phyloP scores from a whole-genome alignment of 1,140 invertebrate species.

The Achroia grisella region DNA sequence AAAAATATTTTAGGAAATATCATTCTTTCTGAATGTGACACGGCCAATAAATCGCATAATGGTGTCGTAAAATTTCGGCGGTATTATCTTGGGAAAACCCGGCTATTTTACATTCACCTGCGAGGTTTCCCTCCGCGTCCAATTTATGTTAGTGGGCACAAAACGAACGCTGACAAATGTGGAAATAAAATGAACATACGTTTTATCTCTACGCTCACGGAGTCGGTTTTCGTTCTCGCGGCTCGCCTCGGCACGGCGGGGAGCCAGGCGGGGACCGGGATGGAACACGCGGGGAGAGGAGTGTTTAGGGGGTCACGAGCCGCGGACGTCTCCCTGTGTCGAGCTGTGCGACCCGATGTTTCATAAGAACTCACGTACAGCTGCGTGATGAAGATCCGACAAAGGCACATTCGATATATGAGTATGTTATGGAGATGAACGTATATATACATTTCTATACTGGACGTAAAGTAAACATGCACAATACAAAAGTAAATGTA shows the following conservation, averaged over 20 bases:
- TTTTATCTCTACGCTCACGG: conserved; percentile 62
- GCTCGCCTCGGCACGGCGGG: conserved; percentile 7
- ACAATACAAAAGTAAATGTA: no score
- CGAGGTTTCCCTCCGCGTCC: conserved; percentile 68
- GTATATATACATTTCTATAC: no score
- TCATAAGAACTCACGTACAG: conserved; percentile 25
- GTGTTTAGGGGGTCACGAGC: neutral
- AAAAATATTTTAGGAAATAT: conserved; percentile 52
- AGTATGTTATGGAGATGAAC: neutral
- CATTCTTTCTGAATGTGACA: conserved; percentile 59
- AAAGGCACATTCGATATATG: conserved; percentile 7
- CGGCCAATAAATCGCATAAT: conserved; percentile 68
- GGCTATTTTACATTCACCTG: conserved; percentile 72
- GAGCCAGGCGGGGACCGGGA: conserved; percentile 10
- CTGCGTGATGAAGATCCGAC: conserved; percentile 19
- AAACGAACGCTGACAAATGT: conserved; percentile 73
- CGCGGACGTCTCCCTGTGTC: conserved; percentile 5
- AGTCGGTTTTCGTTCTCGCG: conserved; percentile 48
- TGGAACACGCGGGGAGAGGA: conserved; percentile 1
- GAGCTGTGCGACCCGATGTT: conserved; percentile 15
- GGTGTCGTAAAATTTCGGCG: conserved; percentile 68
- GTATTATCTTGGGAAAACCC: conserved; percentile 70
- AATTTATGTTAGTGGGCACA: conserved; percentile 73
- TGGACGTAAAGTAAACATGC: no score
- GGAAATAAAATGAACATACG: conserved; percentile 72